Evolutionary conservation across 64 coral and sea anemone species (phyloP).

Genomic region (Platygyra sinensis): DNA sequence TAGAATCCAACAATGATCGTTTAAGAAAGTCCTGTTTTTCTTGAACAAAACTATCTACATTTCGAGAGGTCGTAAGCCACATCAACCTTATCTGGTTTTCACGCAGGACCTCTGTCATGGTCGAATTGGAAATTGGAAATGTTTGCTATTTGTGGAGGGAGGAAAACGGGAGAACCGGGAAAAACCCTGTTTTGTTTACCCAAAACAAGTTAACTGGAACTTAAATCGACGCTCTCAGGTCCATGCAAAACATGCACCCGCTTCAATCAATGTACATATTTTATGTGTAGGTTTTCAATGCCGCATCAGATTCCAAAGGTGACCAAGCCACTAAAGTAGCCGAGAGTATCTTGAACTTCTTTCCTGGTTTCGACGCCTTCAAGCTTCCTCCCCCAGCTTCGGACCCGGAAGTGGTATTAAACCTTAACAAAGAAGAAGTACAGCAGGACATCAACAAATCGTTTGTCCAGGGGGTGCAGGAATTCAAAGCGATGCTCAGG

Average conservation of each 20-base stretch:
- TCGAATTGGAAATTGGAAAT: too few relatives aligned
- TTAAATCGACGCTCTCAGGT: background rate
- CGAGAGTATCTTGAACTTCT: slow-evolving; percentile 78
- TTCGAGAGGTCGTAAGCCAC: too few relatives aligned
- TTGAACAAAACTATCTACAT: too few relatives aligned
- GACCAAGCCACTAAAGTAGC: slow-evolving; percentile 51
- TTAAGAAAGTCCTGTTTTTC: too few relatives aligned
- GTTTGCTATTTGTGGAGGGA: too few relatives aligned
- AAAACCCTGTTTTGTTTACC: too few relatives aligned
- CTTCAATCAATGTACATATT: background rate
- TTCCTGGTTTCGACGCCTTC: slow-evolving; percentile 80
- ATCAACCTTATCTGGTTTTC: too few relatives aligned
- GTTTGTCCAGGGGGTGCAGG: slow-evolving; percentile 51
- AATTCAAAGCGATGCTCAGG: slow-evolving; percentile 59
- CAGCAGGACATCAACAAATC: slow-evolving; percentile 54
- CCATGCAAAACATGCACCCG: background rate
- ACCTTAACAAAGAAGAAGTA: slow-evolving; percentile 50
- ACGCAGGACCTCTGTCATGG: too few relatives aligned
- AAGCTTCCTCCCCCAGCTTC: slow-evolving; percentile 73
- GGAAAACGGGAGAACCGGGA: too few relatives aligned
- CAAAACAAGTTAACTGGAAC: background rate
- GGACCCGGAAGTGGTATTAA: slow-evolving; percentile 70
- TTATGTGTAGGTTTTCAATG: slow-evolving; percentile 49
- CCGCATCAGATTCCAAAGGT: slow-evolving; percentile 1
- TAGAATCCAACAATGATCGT: too few relatives aligned